Evolutionary conservation across 1,140 invertebrate genomes (phyloP).

Genomic region (Nilaparvata lugens): DNA sequence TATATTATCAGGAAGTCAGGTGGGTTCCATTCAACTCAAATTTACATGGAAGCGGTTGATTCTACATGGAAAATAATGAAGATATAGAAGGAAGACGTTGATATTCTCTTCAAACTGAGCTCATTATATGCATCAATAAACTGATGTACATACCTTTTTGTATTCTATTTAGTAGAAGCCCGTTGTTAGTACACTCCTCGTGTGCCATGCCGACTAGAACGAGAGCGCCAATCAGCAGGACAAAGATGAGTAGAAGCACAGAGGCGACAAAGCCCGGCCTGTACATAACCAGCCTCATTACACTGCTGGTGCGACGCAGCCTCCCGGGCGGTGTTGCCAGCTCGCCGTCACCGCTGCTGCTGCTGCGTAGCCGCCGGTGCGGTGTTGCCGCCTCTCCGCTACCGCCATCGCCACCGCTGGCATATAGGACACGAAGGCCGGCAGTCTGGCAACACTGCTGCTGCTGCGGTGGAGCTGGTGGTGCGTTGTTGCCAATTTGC

Average conservation of each 20-base stretch:
- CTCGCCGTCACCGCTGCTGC: not conserved
- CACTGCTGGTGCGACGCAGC: not conserved
- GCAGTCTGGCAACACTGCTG: no score
- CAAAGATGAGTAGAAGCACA: constrained; percentile 3
- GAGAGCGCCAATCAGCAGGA: not conserved
- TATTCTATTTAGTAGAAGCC: not conserved
- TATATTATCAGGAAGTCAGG: no score
- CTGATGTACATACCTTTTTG: not conserved
- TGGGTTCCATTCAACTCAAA: no score
- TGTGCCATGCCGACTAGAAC: not conserved
- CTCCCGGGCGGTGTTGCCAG: not conserved
- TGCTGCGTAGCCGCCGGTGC: not conserved
- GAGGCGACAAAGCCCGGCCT: constrained; percentile 3
- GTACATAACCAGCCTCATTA: not conserved
- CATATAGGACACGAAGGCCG: not conserved
- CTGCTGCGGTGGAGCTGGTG: no score
- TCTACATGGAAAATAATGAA: no score
- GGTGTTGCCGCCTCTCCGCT: not conserved
- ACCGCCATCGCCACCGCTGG: not conserved
- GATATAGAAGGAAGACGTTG: no score
- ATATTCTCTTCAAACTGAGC: no score
- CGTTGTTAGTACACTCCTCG: not conserved
- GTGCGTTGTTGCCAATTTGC: no score
- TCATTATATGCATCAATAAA: no score
- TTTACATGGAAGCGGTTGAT: no score